These are phyloP conservation scores for Peromyscus maniculatus DNA, from an alignment of 2,113 vertebrate genomes.

Conservation along the genomic window DNA sequence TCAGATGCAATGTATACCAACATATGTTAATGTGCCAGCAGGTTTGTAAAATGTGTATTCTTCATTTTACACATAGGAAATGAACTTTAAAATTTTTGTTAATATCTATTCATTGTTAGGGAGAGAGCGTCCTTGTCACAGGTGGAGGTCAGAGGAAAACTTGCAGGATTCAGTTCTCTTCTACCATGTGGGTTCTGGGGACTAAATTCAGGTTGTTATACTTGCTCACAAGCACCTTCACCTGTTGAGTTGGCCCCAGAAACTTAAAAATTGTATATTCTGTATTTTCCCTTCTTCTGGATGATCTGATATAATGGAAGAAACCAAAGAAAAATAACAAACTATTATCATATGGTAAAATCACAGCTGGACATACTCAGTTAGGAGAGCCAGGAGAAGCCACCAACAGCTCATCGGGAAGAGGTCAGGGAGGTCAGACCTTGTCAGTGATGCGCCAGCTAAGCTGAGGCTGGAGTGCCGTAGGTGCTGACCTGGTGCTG, in stretches of 20 bases:
- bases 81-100: neutral
- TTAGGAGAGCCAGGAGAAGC: neutral
- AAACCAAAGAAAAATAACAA: constrained; percentile 23
- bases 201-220: neutral
- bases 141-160: neutral
- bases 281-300: neutral
- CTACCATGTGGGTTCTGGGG: neutral
- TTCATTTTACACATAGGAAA: constrained; percentile 30
- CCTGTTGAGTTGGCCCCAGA: neutral
- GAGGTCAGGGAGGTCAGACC: neutral
- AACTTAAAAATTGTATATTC: neutral
- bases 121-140: neutral
- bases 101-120: no score
- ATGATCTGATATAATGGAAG: neutral
- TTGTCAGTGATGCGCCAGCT: neutral
- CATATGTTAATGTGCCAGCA: constrained; percentile 1
- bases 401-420: neutral
- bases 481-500: neutral
- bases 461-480: neutral
- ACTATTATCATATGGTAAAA: neutral
- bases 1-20: neutral
- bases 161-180: neutral
- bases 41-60: neutral
- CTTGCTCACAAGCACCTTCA: neutral
- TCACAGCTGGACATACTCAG: neutral